phyloP scores from a whole-genome alignment of 2,113 vertebrate species.

The Otis tarda region DNA sequence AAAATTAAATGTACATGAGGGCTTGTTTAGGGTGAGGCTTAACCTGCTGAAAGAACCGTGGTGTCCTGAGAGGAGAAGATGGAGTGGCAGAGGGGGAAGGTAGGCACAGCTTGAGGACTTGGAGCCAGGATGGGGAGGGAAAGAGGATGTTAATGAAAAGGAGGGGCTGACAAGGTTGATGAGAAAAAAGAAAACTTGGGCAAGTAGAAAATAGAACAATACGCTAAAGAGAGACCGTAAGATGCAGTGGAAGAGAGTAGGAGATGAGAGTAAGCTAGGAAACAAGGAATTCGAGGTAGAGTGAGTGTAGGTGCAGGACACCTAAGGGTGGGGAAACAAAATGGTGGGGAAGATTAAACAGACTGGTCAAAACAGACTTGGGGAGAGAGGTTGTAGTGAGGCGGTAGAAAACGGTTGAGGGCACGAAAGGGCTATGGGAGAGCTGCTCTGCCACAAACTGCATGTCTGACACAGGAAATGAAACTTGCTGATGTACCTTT shows the following conservation, averaged over 20 bases:
- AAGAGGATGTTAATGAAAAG: not conserved
- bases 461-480: not conserved
- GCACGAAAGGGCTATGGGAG: not conserved
- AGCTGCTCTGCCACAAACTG: not conserved
- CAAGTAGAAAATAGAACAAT: not conserved
- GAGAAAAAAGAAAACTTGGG: not conserved
- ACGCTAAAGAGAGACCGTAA: not conserved
- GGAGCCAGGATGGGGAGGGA: not conserved
- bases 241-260: not conserved
- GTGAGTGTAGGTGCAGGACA: not conserved
- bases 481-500: conserved; percentile 30
- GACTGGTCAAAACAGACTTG: not conserved
- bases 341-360: not conserved
- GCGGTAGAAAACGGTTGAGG: not conserved
- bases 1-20: not conserved
- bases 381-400: not conserved
- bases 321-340: not conserved
- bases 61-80: not conserved
- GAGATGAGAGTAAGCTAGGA: not conserved
- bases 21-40: not conserved
- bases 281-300: not conserved
- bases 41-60: not conserved
- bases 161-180: not conserved
- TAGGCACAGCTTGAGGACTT: not conserved
- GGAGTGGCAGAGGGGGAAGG: not conserved